Evolutionary conservation across 2,888 invertebrate genomes (phyloP).

Genomic region (Spialia ferax): DNA sequence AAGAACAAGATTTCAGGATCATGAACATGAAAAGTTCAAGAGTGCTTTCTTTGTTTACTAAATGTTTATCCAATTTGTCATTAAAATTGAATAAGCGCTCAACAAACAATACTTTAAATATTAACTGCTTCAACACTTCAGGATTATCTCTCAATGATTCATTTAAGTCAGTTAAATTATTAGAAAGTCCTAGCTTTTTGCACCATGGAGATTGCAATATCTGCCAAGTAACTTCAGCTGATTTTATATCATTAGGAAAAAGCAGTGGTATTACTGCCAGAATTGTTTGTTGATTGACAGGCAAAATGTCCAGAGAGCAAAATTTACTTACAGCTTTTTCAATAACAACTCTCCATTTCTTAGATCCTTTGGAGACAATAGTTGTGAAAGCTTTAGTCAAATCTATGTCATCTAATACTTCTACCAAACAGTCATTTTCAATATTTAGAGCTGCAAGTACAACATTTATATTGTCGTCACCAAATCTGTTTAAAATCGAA

Average conservation of each 20-base stretch:
- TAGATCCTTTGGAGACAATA: constrained; percentile 77
- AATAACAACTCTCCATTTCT: constrained; percentile 74
- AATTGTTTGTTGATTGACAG: constrained; percentile 86
- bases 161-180: constrained; percentile 54
- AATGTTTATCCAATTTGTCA: constrained; percentile 61
- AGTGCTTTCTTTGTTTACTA: constrained; percentile 63
- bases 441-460: constrained; percentile 85
- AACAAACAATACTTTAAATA: constrained; percentile 68
- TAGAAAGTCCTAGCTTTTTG: constrained; percentile 61
- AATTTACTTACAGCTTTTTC: constrained; percentile 76
- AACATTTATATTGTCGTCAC: constrained; percentile 89
- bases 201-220: constrained; percentile 74
- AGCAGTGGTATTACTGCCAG: constrained; percentile 88
- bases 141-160: constrained; percentile 54
- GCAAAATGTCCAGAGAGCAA: constrained; percentile 69
- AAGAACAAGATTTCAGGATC: constrained; percentile 74
- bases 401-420: constrained; percentile 73
- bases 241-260: constrained; percentile 80
- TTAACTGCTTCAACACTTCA: constrained; percentile 59
- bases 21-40: constrained; percentile 71
- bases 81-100: constrained; percentile 59
- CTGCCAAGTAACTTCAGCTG: constrained; percentile 61
- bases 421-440: constrained; percentile 62
- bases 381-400: constrained; percentile 80
- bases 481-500: constrained; percentile 88